A percentile compares a stretch with the other conserved stretches of the same genome.
Evolutionary conservation across 2,113 vertebrate species (phyloP).

Genomic region (Poeciliopsis turrubarensis): DNA sequence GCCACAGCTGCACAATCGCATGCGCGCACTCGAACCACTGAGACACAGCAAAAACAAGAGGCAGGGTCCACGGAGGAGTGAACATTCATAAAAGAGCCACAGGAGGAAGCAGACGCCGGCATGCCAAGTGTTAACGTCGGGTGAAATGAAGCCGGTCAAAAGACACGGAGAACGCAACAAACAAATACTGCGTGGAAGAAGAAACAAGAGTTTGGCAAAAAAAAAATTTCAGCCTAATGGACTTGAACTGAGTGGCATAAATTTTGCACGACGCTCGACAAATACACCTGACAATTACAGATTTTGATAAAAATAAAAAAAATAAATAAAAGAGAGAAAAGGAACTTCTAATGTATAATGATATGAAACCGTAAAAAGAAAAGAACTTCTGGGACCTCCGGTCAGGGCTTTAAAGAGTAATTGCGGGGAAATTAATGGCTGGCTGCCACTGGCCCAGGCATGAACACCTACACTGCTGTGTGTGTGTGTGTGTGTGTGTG

Average conservation of each 20-base stretch:
- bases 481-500: slow-evolving; percentile 16
- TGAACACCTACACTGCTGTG: slow-evolving; percentile 38
- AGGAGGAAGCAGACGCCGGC: not conserved
- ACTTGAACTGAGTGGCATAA: not conserved
- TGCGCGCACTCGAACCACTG: slow-evolving; percentile 5
- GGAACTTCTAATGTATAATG: slow-evolving; percentile 7
- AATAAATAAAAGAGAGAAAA: too few relatives aligned
- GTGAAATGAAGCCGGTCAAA: slow-evolving; percentile 13
- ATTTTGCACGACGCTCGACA: slow-evolving; percentile 4
- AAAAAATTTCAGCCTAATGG: not conserved
- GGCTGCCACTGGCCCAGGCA: slow-evolving; percentile 63
- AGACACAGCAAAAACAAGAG: slow-evolving; percentile 8
- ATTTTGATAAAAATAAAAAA: slow-evolving; percentile 21
- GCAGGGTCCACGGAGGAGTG: slow-evolving; percentile 9
- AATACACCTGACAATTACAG: slow-evolving; percentile 10
- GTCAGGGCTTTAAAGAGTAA: slow-evolving; percentile 74
- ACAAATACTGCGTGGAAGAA: not conserved
- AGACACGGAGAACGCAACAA: not conserved
- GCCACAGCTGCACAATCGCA: slow-evolving; percentile 11
- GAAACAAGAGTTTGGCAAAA: not conserved
- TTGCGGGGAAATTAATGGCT: slow-evolving; percentile 73
- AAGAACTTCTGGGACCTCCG: slow-evolving; percentile 56
- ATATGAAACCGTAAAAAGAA: slow-evolving; percentile 42
- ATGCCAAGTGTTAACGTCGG: slow-evolving; percentile 26
- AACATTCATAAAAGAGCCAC: slow-evolving; percentile 14